Evolutionary conservation across 1,140 invertebrate species (phyloP).

Genomic region (Hylyphantes graminicola): DNA sequence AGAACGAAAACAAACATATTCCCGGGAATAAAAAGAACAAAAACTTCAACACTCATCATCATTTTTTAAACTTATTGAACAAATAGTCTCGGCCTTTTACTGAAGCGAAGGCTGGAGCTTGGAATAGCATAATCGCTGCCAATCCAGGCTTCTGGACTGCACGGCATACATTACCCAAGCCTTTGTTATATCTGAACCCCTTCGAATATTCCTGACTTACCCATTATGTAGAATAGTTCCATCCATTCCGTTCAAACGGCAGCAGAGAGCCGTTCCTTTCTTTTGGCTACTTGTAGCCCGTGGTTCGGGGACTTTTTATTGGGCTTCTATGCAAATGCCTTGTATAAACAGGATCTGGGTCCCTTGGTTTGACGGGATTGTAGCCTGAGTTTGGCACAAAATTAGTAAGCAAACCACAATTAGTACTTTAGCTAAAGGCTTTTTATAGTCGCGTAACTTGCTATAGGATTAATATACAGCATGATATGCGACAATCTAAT

Average conservation of each 20-base stretch:
- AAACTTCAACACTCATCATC: conserved; percentile 38
- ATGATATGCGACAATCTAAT: too few relatives aligned
- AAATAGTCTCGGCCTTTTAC: conserved; percentile 6
- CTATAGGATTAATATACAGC: too few relatives aligned
- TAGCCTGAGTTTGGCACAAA: too few relatives aligned
- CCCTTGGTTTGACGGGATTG: too few relatives aligned
- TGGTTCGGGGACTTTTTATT: conserved; percentile 23
- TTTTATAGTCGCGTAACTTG: too few relatives aligned
- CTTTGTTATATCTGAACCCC: conserved; percentile 19
- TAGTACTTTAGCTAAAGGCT: too few relatives aligned
- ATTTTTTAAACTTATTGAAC: conserved; percentile 54
- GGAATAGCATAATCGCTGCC: conserved; percentile 24
- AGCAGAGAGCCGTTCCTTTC: not conserved
- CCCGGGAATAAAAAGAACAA: not conserved
- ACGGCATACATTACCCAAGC: not conserved
- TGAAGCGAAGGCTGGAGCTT: not conserved
- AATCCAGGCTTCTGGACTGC: not conserved
- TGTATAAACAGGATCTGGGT: conserved; percentile 33
- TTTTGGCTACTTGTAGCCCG: conserved; percentile 29
- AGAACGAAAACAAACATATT: not conserved
- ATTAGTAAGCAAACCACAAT: too few relatives aligned
- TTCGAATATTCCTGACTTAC: conserved; percentile 27
- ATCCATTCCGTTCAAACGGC: conserved; percentile 41
- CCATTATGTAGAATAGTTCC: conserved; percentile 42
- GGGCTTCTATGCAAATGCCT: conserved; percentile 32